Evolutionary conservation across 2,113 vertebrate genomes (phyloP).

Genomic region (Tautogolabrus adspersus): DNA sequence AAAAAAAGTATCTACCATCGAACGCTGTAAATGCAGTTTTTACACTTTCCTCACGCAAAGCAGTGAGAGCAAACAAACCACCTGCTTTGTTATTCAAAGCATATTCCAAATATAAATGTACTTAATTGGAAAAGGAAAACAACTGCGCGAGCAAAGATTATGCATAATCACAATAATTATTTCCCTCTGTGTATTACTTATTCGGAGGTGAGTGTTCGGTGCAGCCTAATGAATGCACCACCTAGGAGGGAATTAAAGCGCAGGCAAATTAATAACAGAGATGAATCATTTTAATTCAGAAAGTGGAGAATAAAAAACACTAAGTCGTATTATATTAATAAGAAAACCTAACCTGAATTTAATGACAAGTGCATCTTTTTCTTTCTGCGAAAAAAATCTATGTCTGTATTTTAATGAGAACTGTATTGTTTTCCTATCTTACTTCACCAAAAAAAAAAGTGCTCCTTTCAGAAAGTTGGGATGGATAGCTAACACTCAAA

Average conservation of each 20-base stretch:
- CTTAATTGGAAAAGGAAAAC: conserved; percentile 76
- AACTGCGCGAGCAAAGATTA: conserved; percentile 66
- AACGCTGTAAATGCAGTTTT: conserved; percentile 20
- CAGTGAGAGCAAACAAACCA: conserved; percentile 24
- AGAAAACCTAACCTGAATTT: conserved; percentile 31
- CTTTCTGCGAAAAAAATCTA: background rate
- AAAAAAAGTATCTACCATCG: conserved; percentile 20
- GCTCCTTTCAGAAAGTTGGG: background rate
- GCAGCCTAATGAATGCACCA: conserved; percentile 72
- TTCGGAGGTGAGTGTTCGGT: conserved; percentile 69
- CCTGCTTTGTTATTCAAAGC: conserved; percentile 70
- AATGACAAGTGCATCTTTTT: conserved; percentile 18
- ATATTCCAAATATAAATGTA: conserved; percentile 59
- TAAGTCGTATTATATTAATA: conserved; percentile 58
- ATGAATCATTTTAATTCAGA: conserved; percentile 62
- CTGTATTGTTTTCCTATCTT: background rate
- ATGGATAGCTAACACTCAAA: background rate
- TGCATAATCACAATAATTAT: conserved; percentile 81
- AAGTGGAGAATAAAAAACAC: conserved; percentile 20
- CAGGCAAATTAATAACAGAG: conserved; percentile 63
- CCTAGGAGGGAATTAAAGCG: conserved; percentile 66
- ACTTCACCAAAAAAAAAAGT: background rate
- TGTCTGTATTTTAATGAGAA: background rate
- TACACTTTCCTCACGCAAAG: conserved; percentile 22
- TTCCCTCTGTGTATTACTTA: conserved; percentile 74